A percentile compares a stretch with the other conserved stretches of the same genome.
Conservation (phyloP, 2,888 invertebrate species). For the Tenthredo mesomela region DNA sequence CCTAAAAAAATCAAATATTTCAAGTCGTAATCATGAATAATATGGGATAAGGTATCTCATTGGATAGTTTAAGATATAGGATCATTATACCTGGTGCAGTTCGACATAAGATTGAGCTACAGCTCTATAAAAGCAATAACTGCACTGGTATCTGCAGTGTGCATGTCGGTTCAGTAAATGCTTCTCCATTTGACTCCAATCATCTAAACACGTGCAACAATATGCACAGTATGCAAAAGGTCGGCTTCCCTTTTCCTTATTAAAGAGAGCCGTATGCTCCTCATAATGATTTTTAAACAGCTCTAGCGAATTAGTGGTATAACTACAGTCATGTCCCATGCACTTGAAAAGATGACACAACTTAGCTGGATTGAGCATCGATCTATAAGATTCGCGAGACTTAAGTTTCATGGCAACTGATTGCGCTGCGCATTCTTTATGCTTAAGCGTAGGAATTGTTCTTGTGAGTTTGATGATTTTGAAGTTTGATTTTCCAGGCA, state of each 20-base stretch:
- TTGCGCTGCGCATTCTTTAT: constrained; percentile 55
- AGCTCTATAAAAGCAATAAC: constrained; percentile 85
- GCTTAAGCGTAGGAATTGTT: constrained; percentile 57
- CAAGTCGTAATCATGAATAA: neutral
- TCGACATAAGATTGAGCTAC: constrained; percentile 81
- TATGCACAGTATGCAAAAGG: constrained; percentile 80
- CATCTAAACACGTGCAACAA: constrained; percentile 79
- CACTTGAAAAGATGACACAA: constrained; percentile 80
- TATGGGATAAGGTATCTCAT: constrained; percentile 3
- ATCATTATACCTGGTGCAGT: constrained; percentile 79
- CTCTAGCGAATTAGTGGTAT: constrained; percentile 73
- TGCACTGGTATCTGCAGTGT: constrained; percentile 83
- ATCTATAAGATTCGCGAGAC: constrained; percentile 67
- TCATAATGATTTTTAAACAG: constrained; percentile 77
- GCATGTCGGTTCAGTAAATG: constrained; percentile 84
- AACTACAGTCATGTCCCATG: constrained; percentile 79
- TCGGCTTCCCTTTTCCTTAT: constrained; percentile 63
- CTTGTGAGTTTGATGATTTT: constrained; percentile 70
- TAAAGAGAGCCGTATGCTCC: constrained; percentile 66
- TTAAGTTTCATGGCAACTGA: constrained; percentile 65
- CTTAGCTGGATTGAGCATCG: constrained; percentile 75
- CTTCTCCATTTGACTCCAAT: constrained; percentile 77
- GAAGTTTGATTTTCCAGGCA: constrained; percentile 59
- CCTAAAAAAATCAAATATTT: constrained; percentile 57
- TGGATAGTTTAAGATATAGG: neutral